Evolutionary conservation across 2,113 vertebrate genomes (phyloP), one percentile per base, ranked within the genome.

Genomic region (Aegypius monachus): DNA sequence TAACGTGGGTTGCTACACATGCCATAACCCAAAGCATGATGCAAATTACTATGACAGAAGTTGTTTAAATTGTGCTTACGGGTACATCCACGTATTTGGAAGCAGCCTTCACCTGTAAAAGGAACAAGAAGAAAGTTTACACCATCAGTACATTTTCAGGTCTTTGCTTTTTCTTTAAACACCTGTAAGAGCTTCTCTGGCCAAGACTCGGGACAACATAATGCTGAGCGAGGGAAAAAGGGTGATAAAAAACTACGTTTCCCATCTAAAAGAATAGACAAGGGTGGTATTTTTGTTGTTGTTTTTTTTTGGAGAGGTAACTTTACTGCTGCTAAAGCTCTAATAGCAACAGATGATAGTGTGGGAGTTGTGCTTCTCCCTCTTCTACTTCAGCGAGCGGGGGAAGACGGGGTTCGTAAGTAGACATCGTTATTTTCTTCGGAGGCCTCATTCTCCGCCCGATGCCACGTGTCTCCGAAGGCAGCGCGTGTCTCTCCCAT

Each of bases 41-140:
- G 75, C 81, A 92, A 91, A 94, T 87, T 86, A 87, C 90, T 93
- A 70, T 6, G 62, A 89, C 95, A 97, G 94, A 74, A 94, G 95
- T 95, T 93, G 72, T 97, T 96, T 97, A 96, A 97, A 97, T 94
- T 92, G 97, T 97, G 99, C 99, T 99, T 99, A 99, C 99, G 93
- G 99, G 99, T 92, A 99, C 99, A 88, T 99, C 99, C 98, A 99
- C 99, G 75, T 99, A 99, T 98, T 99, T 99, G 96, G 99, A 99
- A 97, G 99, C 99, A 96, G 99, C 99, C 98, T 99, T 99, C 98
- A 99, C 99, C 99, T 99, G 98, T 91, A 98, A 98, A 98, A 91
- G 95, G 97, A 96, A 99, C 58, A 91, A 73, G 67, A 95, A 74
- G 40, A 93, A 50, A 93, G 82, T 88, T 94, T 91, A 91, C 81